Conservation (phyloP, 2,797 vertebrate species). For the Nyctalus aviator region DNA sequence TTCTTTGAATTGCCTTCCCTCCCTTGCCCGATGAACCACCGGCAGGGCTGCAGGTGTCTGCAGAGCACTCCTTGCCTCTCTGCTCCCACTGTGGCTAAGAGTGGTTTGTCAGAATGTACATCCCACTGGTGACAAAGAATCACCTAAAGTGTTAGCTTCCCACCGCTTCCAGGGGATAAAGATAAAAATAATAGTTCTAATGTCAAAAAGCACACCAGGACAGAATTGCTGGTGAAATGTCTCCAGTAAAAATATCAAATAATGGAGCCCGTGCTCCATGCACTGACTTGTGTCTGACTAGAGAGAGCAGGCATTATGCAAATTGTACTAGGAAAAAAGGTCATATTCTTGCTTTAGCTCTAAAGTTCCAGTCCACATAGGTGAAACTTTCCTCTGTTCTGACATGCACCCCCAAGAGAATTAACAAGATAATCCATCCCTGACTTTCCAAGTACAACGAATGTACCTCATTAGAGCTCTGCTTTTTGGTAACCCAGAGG, state of each 20-base stretch:
- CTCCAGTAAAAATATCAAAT: constrained; percentile 6
- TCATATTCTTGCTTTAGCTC: constrained; percentile 14
- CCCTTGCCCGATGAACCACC: constrained; percentile 43
- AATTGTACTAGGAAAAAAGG: constrained; percentile 46
- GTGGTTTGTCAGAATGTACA: constrained; percentile 59
- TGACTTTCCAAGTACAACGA: constrained; percentile 59
- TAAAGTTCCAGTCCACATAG: constrained; percentile 15
- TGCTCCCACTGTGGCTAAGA: constrained; percentile 40
- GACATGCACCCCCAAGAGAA: constrained; percentile 49
- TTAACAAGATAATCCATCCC: constrained; percentile 44
- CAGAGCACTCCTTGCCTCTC: neutral
- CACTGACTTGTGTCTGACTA: constrained; percentile 29
- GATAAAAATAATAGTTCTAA: constrained; percentile 74
- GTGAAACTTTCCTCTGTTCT: constrained; percentile 47
- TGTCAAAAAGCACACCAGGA: constrained; percentile 62
- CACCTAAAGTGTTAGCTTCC: constrained; percentile 44
- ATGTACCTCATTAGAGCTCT: constrained; percentile 45
- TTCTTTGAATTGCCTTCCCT: neutral
- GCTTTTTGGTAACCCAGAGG: constrained; percentile 51
- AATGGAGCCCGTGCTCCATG: neutral
- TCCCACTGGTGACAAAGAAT: constrained; percentile 59
- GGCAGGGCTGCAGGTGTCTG: constrained; percentile 20
- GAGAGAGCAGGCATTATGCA: constrained; percentile 12
- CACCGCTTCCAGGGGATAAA: constrained; percentile 1
- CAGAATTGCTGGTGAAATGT: constrained; percentile 13